Evolutionary conservation across 2,113 vertebrate genomes (phyloP).

Genomic region (Corvus cornix): DNA sequence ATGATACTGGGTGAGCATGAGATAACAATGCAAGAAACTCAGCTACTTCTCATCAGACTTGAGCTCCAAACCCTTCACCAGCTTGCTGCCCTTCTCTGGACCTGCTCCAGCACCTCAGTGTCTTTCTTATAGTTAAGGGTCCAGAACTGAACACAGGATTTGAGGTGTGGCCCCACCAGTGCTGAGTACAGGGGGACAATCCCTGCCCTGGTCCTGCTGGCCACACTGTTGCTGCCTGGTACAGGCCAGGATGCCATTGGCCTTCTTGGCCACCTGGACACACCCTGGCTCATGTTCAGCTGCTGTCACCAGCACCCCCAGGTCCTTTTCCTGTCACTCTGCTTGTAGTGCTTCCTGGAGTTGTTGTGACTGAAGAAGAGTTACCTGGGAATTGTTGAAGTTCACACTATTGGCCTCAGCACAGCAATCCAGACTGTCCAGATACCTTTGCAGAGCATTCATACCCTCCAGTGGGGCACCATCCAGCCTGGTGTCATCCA

Average conservation of each 20-base stretch:
- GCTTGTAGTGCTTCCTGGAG: rapidly evolving
- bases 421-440: background rate
- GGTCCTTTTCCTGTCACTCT: background rate
- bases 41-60: background rate
- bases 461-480: background rate
- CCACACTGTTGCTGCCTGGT: background rate
- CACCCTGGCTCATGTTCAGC: background rate
- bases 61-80: background rate
- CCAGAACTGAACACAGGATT: rapidly evolving
- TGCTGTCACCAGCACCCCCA: background rate
- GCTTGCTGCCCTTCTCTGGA: background rate
- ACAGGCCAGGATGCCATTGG: background rate
- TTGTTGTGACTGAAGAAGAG: background rate
- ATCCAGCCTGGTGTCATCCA: background rate
- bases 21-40: background rate
- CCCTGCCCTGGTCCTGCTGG: background rate
- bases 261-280: background rate
- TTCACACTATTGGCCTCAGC: background rate
- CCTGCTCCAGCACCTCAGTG: background rate
- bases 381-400: background rate
- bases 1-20: background rate
- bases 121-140: background rate
- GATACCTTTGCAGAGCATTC: background rate
- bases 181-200: background rate
- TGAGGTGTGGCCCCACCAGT: rapidly evolving